Conservation (phyloP, 2,113 vertebrate genomes). For the Naja naja region DNA sequence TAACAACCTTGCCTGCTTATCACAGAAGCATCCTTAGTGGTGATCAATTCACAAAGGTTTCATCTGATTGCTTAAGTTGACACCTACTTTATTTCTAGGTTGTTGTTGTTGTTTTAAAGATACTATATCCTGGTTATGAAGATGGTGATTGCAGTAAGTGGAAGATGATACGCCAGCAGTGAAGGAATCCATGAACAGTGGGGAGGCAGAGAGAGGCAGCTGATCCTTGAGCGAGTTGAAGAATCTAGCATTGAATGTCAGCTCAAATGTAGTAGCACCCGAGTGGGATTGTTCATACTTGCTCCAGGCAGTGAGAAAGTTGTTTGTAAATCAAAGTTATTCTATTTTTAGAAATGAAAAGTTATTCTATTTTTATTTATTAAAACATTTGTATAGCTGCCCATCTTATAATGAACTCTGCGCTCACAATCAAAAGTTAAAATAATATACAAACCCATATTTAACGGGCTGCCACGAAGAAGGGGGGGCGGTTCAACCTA, state of each 20-base stretch:
- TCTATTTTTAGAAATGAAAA: too few relatives aligned
- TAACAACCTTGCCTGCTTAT: background rate
- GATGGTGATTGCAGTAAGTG: background rate
- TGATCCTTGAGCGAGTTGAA: background rate
- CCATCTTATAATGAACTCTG: background rate
- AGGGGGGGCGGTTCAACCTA: background rate
- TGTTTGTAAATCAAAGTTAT: background rate
- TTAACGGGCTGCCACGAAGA: background rate
- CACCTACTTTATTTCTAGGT: background rate
- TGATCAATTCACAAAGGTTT: background rate
- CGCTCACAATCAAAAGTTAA: too few relatives aligned
- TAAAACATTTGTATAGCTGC: background rate
- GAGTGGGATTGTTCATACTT: background rate
- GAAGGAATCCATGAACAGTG: background rate
- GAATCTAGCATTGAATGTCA: background rate
- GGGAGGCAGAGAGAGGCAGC: background rate
- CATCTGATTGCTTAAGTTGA: background rate
- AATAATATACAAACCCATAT: background rate
- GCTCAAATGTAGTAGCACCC: background rate
- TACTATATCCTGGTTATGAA: background rate
- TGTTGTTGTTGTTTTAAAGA: background rate
- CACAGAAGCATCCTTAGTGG: background rate
- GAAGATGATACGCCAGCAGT: background rate
- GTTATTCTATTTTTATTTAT: background rate
- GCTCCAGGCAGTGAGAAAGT: background rate